Percentiles rank a stretch among this genome's conserved stretches.
Conservation (phyloP, 2,888 invertebrate genomes). For the Cryptus viduatorius region DNA sequence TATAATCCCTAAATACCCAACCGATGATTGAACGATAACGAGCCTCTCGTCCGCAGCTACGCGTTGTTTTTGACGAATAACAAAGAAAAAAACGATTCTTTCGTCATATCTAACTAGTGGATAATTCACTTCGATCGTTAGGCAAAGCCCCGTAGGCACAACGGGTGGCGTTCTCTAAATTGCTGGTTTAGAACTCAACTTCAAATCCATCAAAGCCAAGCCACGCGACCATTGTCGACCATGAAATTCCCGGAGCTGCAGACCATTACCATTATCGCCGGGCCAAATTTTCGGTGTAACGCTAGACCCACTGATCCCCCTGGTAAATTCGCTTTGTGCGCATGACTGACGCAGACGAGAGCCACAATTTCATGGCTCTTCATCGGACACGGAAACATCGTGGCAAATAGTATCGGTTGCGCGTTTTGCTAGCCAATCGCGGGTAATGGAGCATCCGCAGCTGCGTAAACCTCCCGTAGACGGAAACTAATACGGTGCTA, state of each 20-base stretch:
- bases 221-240: conserved; percentile 53
- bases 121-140: conserved; percentile 39
- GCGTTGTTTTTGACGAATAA: conserved; percentile 29
- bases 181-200: conserved; percentile 19
- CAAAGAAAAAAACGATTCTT: conserved; percentile 11
- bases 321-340: not conserved
- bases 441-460: conserved; percentile 33
- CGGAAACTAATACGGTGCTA: conserved; percentile 58
- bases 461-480: conserved; percentile 59
- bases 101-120: conserved; percentile 37
- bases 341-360: not conserved
- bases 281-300: conserved; percentile 4
- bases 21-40: conserved; percentile 48
- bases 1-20: conserved; percentile 14
- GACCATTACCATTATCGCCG: not conserved
- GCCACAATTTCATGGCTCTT: conserved; percentile 17
- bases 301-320: conserved; percentile 3
- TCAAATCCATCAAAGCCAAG: conserved; percentile 29
- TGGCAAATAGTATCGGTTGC: conserved; percentile 5
- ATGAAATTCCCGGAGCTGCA: conserved; percentile 33
- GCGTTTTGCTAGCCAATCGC: conserved; percentile 4
- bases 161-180: conserved; percentile 52
- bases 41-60: conserved; percentile 51
- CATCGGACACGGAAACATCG: not conserved
- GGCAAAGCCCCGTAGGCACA: conserved; percentile 20